phyloP scores from a whole-genome alignment of 2,797 vertebrate genomes.

The Ataeniobius toweri region DNA sequence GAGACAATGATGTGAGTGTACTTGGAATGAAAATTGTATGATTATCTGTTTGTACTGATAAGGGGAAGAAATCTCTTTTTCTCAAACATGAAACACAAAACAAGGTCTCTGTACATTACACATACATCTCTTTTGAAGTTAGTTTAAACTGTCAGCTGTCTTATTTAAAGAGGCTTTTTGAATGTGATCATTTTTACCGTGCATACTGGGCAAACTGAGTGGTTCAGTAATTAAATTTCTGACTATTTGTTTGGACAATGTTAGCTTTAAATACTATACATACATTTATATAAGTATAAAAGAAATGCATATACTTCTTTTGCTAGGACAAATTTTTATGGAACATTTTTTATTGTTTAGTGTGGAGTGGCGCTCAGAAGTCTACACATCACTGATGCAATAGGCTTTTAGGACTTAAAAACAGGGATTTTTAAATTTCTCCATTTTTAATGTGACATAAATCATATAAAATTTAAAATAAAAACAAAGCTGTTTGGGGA shows the following conservation, averaged over 20 bases:
- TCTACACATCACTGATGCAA: not conserved
- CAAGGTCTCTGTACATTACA: not conserved
- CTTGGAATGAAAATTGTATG: conserved; percentile 1
- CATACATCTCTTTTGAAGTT: not conserved
- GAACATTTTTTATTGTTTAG: no score
- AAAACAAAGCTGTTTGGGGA: no score
- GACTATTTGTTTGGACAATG: not conserved
- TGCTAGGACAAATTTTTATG: no score
- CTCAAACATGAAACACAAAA: not conserved
- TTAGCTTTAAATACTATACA: not conserved
- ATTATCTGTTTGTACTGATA: not conserved
- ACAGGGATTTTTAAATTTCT: no score
- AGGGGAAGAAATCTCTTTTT: not conserved
- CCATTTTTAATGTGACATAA: not conserved
- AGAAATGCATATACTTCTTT: no score
- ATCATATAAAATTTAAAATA: no score
- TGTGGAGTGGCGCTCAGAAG: no score
- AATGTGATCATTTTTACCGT: not conserved
- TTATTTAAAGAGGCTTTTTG: not conserved
- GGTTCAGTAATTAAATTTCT: not conserved
- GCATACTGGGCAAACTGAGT: conserved; percentile 2
- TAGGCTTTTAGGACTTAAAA: no score
- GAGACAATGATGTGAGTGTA: not conserved
- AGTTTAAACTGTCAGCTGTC: not conserved
- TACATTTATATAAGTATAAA: not conserved